phyloP scores from a whole-genome alignment of 1,140 invertebrate species.

The Caenorhabditis tropicalis region DNA sequence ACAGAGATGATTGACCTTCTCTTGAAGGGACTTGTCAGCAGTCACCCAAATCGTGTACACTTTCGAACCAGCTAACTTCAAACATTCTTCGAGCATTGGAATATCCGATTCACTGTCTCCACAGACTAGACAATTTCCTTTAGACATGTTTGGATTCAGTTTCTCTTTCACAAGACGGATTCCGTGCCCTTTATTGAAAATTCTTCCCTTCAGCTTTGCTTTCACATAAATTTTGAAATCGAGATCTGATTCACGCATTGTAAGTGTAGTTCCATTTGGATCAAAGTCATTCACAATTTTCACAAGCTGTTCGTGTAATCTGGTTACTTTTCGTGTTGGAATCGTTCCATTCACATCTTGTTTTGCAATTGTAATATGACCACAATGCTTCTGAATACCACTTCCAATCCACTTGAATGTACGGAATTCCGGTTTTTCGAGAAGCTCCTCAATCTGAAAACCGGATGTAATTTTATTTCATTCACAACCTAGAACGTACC shows the following conservation, averaged over 20 bases:
- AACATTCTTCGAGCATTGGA: constrained; percentile 69
- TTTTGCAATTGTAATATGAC: constrained; percentile 60
- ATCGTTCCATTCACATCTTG: constrained; percentile 59
- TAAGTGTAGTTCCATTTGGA: constrained; percentile 54
- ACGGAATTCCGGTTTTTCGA: constrained; percentile 55
- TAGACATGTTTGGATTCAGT: constrained; percentile 38
- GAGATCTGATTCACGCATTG: constrained; percentile 51
- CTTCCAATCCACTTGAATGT: constrained; percentile 61
- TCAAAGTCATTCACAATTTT: constrained; percentile 57
- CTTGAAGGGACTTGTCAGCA: constrained; percentile 56
- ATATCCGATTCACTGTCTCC: constrained; percentile 70
- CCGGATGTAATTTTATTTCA: background rate
- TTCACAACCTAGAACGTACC: background rate
- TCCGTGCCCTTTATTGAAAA: constrained; percentile 62
- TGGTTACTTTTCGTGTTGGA: constrained; percentile 10
- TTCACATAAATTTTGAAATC: constrained; percentile 60
- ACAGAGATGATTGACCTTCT: constrained; percentile 58
- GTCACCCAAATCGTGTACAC: constrained; percentile 72
- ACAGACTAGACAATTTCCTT: constrained; percentile 68
- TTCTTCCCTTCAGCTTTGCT: constrained; percentile 57
- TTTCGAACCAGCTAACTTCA: constrained; percentile 46
- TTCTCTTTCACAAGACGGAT: constrained; percentile 47
- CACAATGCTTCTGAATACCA: constrained; percentile 60
- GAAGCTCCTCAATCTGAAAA: constrained; percentile 58
- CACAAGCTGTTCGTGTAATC: constrained; percentile 46